Evolutionary conservation across 2,113 vertebrate species (phyloP).

Genomic region (Vulpes lagopus): DNA sequence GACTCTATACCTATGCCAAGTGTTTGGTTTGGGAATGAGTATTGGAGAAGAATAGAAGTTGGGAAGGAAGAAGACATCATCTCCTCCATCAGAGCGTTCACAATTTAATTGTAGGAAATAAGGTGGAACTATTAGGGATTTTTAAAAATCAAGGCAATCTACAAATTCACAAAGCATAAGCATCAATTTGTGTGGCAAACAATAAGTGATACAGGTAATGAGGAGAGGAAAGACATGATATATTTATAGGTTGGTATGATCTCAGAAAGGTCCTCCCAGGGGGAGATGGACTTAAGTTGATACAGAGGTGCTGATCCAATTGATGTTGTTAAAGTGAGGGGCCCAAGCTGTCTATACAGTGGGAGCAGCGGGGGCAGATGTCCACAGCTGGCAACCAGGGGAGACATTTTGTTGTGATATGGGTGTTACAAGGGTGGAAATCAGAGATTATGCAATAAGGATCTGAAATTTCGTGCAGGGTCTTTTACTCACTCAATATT

Average conservation of each 20-base stretch:
- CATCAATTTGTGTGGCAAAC: neutral
- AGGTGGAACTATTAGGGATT: neutral
- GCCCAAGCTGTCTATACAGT: neutral
- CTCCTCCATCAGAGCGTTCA: neutral
- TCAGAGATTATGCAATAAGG: neutral
- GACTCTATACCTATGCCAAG: neutral
- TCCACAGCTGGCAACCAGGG: neutral
- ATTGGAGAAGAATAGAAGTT: neutral
- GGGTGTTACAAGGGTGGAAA: accelerated
- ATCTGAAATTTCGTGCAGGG: neutral
- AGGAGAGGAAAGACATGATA: neutral
- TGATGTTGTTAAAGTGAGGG: neutral
- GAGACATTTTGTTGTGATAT: neutral
- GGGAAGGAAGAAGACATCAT: neutral
- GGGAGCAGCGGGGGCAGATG: neutral
- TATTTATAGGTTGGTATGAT: neutral
- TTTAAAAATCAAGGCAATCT: neutral
- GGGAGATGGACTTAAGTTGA: neutral
- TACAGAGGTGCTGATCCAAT: neutral
- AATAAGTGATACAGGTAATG: neutral
- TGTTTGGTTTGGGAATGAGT: neutral
- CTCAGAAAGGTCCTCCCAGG: neutral
- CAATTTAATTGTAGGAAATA: neutral
- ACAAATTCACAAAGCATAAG: neutral
- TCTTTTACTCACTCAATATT: neutral